Base-by-base conservation (phyloP, 2,888 invertebrate species). In the Drosophila nigritarsus region DNA sequence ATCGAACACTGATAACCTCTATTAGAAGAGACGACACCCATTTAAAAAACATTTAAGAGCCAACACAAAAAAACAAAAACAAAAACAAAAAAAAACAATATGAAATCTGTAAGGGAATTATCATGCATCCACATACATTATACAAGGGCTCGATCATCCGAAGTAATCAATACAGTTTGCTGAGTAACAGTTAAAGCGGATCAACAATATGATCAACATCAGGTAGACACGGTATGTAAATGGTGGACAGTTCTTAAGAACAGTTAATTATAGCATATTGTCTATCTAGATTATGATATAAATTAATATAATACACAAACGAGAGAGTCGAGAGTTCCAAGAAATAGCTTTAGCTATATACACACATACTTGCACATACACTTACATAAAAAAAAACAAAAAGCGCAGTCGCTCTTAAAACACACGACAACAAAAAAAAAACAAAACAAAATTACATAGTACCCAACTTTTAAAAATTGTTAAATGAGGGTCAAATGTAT, bases 1-100 rank as follows among this genome's bases (percentile, higher is more conserved):
- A 54, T 96, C 97, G 56, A 98, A 98, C 91, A 95, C 97, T 6
- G 97, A 97, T 92, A 96, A 97, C 82, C 94, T 98, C 91, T 98
- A 98, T 93, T 98, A 95, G 86, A 40, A 56, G 15, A 20, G 56
- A 40, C 59, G 55, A n/a, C 49, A 18, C 63, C 66, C 64, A 65
- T 59, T 65, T 54, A 49, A 50, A 29, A 68, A 63, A 49, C 40
- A 48, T 75, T 59, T 54, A 45, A 45, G 15, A 45, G 20, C 20
- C 58, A 69, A 62, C 30, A 56, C 51, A 60, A 63, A 49, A 65
- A 29, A 27, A n/a, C n/a, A n/a, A 27, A 60, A 63, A 34, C 27
- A 36, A 48, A 54, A 51, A 56, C 32, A 65, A 54, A 56, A 11
- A 42, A 59, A 15, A 69, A 48, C 30, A 40, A 20, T 7, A 45